These are phyloP conservation scores for Lemur catta DNA, from an alignment of 2,797 vertebrate genomes.

Conservation along the genomic window DNA sequence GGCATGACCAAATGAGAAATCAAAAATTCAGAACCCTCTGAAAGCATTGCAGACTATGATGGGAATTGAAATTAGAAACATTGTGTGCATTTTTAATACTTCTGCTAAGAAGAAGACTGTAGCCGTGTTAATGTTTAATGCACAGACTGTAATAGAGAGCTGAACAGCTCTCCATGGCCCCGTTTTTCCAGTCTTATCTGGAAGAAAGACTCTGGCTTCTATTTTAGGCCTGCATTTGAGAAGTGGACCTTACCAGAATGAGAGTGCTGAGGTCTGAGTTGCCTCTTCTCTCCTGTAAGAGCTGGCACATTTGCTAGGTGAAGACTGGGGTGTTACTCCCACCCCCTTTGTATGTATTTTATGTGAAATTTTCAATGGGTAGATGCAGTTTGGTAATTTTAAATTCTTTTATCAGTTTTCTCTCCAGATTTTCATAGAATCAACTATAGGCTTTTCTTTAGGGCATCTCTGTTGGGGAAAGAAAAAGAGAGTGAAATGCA, in stretches of 20 bases:
- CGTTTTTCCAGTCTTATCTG: slow-evolving; percentile 66
- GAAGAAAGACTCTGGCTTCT: slow-evolving; percentile 79
- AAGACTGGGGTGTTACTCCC: not conserved
- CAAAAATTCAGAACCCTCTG: slow-evolving; percentile 71
- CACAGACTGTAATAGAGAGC: slow-evolving; percentile 71
- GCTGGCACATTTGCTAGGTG: not conserved
- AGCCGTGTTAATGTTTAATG: slow-evolving; percentile 83
- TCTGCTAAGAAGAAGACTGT: slow-evolving; percentile 65
- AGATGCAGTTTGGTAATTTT: not conserved
- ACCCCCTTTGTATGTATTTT: not conserved
- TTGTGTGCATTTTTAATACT: slow-evolving; percentile 82
- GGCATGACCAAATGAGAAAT: slow-evolving; percentile 33
- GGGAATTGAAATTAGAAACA: slow-evolving; percentile 79
- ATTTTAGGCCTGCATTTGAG: slow-evolving; percentile 71
- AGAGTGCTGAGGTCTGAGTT: not conserved
- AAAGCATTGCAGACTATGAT: slow-evolving; percentile 69
- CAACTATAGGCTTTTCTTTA: not conserved
- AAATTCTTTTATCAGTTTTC: not conserved
- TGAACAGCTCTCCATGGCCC: slow-evolving; percentile 63
- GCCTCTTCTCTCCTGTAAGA: slow-evolving; percentile 11
- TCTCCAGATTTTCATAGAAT: not conserved
- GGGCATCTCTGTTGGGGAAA: not conserved
- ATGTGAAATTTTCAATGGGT: not conserved
- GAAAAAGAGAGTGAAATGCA: not conserved
- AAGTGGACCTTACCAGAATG: slow-evolving; percentile 19